Percentiles rank a stretch among this genome's conserved stretches.
These are phyloP conservation scores for Grammomys surdaster DNA, from an alignment of 2,113 vertebrate genomes.

Conservation along the genomic window DNA sequence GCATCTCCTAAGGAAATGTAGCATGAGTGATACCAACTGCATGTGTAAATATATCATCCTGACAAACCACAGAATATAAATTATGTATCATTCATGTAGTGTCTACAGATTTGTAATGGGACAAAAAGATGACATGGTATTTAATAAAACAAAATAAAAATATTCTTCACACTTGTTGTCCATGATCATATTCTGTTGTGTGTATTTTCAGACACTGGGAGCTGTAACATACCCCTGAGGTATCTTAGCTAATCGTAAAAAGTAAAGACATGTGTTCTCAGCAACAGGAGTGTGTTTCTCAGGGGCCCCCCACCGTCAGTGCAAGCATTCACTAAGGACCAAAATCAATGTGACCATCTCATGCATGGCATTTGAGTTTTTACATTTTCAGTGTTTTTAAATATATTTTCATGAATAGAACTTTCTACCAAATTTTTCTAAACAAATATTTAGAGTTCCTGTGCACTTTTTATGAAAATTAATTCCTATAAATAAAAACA, in stretches of 20 bases:
- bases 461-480: not conserved
- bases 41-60: conserved; percentile 92
- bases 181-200: conserved; percentile 53
- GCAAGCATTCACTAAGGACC: not conserved
- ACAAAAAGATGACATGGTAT: conserved; percentile 88
- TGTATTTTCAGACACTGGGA: conserved; percentile 55
- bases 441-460: not conserved
- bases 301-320: not conserved
- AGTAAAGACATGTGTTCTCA: conserved; percentile 47
- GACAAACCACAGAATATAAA: conserved; percentile 87
- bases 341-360: not conserved
- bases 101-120: conserved; percentile 91
- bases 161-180: conserved; percentile 90
- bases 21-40: conserved; percentile 94
- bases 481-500: conserved; percentile 24
- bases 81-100: conserved; percentile 90
- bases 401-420: conserved; percentile 45
- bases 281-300: not conserved
- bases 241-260: conserved; percentile 53
- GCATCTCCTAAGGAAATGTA: conserved; percentile 91
- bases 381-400: conserved; percentile 56
- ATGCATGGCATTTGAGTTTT: conserved; percentile 6
- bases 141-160: conserved; percentile 96
- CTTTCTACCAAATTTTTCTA: conserved; percentile 41
- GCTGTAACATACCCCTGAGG: conserved; percentile 23